A percentile compares a stretch with the other conserved stretches of the same genome.
Evolutionary conservation across 2,888 invertebrate species (phyloP).

Genomic region (Apamea anceps): DNA sequence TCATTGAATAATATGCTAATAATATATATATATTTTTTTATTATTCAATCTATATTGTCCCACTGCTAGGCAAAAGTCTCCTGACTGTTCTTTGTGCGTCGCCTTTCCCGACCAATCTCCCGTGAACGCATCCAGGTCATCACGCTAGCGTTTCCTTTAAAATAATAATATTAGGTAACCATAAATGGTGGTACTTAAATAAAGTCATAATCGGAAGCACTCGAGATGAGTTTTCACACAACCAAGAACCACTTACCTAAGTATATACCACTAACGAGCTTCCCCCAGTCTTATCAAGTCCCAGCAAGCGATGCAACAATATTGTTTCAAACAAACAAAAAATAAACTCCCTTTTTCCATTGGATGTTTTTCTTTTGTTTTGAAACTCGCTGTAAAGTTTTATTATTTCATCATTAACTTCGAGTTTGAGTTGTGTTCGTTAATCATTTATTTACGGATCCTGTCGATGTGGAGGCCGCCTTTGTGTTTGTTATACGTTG

Average conservation of each 20-base stretch:
- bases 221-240: neutral
- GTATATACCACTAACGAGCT: constrained; percentile 30
- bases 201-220: neutral
- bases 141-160: neutral
- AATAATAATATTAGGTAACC: neutral
- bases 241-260: neutral
- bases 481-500: constrained; percentile 16
- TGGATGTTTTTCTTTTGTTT: constrained; percentile 58
- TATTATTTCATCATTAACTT: constrained; percentile 61
- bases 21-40: no score
- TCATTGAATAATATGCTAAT: neutral
- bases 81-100: neutral
- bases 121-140: neutral
- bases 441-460: constrained; percentile 46
- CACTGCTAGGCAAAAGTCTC: neutral
- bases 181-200: neutral
- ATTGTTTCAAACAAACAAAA: constrained; percentile 61
- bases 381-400: constrained; percentile 54
- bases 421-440: constrained; percentile 54
- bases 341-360: constrained; percentile 44
- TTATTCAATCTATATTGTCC: neutral
- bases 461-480: constrained; percentile 7
- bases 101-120: neutral
- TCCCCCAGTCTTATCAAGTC: constrained; percentile 7
- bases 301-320: constrained; percentile 23